Conservation (phyloP, 1,140 invertebrate genomes). For the Papilio xuthus region DNA sequence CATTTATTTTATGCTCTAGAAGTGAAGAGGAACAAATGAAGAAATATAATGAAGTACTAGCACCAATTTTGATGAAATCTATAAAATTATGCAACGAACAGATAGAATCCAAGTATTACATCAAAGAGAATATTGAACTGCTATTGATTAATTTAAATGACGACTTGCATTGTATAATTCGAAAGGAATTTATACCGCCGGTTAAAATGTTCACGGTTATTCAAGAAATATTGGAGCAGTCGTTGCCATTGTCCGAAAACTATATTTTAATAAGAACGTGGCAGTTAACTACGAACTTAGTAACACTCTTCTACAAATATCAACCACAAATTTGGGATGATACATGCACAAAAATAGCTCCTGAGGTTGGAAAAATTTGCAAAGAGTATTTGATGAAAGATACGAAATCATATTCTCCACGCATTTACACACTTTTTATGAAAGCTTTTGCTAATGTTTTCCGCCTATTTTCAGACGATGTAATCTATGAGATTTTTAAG, state of each 20-base stretch:
- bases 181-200: conserved; percentile 52
- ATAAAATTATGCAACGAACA: conserved; percentile 46
- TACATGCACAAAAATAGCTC: conserved; percentile 43
- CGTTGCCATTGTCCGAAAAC: conserved; percentile 50
- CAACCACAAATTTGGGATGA: conserved; percentile 47
- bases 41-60: conserved; percentile 53
- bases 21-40: conserved; percentile 50
- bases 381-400: conserved; percentile 53
- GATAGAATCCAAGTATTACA: conserved; percentile 35
- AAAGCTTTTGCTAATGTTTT: conserved; percentile 45
- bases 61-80: conserved; percentile 48
- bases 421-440: conserved; percentile 57
- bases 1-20: conserved; percentile 50
- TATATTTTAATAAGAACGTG: conserved; percentile 57
- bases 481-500: conserved; percentile 42
- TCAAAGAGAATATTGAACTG: conserved; percentile 31
- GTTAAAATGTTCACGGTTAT: conserved; percentile 54
- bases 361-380: conserved; percentile 49
- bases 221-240: conserved; percentile 48
- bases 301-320: conserved; percentile 43
- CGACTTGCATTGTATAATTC: conserved; percentile 44
- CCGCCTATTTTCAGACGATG: conserved; percentile 27
- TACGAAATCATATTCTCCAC: conserved; percentile 50
- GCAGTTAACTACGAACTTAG: conserved; percentile 50
- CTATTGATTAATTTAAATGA: conserved; percentile 41